phyloP scores from a whole-genome alignment of 2,888 invertebrate genomes.

The Pycnomerus fuliginosus region DNA sequence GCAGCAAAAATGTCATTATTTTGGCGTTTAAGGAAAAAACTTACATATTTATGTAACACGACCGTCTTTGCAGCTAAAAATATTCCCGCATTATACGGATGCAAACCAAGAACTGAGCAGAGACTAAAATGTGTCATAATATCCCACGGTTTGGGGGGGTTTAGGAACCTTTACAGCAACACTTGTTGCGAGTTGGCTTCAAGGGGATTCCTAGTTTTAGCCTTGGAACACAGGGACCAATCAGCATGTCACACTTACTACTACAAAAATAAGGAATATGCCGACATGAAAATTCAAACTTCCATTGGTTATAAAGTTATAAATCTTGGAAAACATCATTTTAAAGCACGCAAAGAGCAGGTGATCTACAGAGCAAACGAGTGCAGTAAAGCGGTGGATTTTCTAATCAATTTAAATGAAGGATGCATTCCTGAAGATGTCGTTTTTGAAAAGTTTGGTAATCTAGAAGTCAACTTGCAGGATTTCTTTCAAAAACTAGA shows the following conservation, averaged over 20 bases:
- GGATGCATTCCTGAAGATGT: slow-evolving; percentile 55
- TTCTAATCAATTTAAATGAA: slow-evolving; percentile 54
- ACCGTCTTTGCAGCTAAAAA: slow-evolving; percentile 48
- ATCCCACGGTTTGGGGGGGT: slow-evolving; percentile 66
- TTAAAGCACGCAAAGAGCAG: slow-evolving; percentile 48
- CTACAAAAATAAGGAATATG: slow-evolving; percentile 48
- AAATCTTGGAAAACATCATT: slow-evolving; percentile 48
- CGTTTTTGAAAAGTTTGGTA: slow-evolving; percentile 44
- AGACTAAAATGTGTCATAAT: slow-evolving; percentile 61
- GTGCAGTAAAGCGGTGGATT: slow-evolving; percentile 54
- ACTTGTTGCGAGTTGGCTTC: slow-evolving; percentile 64
- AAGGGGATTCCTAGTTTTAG: slow-evolving; percentile 64
- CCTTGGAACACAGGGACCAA: slow-evolving; percentile 61
- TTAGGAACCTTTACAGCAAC: slow-evolving; percentile 61
- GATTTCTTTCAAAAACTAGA: slow-evolving; percentile 53
- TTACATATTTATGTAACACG: too few species aligned
- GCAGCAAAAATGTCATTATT: too few species aligned
- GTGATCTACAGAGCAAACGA: slow-evolving; percentile 56
- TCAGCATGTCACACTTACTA: slow-evolving; percentile 55
- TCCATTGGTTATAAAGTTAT: slow-evolving; percentile 45
- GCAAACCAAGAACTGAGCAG: slow-evolving; percentile 46
- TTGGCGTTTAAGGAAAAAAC: too few species aligned
- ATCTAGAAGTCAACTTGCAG: slow-evolving; percentile 30
- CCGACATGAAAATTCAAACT: slow-evolving; percentile 43
- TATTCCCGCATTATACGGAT: slow-evolving; percentile 57